Evolutionary conservation across 2,888 invertebrate species (phyloP).

Genomic region (Cactoblastis cactorum): DNA sequence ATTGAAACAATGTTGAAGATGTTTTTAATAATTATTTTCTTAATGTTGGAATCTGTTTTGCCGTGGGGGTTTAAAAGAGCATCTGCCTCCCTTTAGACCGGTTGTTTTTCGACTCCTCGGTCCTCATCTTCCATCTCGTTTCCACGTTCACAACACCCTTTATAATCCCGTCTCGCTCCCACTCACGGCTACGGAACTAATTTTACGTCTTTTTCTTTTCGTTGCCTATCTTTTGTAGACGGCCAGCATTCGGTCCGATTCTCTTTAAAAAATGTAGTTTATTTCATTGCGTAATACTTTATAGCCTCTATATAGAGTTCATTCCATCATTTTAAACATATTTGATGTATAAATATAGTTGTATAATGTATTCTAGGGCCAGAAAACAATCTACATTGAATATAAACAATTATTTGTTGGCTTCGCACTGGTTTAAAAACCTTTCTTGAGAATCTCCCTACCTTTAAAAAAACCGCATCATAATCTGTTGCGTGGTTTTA

Average conservation of each 20-base stretch:
- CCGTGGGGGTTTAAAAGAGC: conserved; percentile 66
- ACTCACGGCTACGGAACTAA: conserved; percentile 60
- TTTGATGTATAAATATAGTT: no score
- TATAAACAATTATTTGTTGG: no score
- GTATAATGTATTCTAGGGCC: no score
- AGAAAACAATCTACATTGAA: no score
- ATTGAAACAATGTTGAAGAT: conserved; percentile 1
- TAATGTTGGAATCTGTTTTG: conserved; percentile 65
- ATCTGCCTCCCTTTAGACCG: conserved; percentile 74
- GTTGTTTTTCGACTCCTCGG: conserved; percentile 63
- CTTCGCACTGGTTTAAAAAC: no score
- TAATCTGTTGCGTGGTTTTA: no score
- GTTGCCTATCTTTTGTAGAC: conserved; percentile 58
- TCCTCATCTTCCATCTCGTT: conserved; percentile 45
- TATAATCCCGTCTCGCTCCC: conserved; percentile 43
- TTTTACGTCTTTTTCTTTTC: conserved; percentile 68
- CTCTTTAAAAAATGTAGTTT: conserved; percentile 36
- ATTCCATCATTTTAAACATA: no score
- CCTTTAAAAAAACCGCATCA: no score
- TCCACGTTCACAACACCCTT: conserved; percentile 27
- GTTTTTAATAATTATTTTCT: conserved; percentile 64
- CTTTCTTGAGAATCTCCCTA: no score
- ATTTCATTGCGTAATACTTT: conserved; percentile 34
- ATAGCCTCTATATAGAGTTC: neutral
- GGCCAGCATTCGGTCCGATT: conserved; percentile 43